These are phyloP conservation scores for Vidua macroura DNA, from an alignment of 2,113 vertebrate species.

Conservation along the genomic window DNA sequence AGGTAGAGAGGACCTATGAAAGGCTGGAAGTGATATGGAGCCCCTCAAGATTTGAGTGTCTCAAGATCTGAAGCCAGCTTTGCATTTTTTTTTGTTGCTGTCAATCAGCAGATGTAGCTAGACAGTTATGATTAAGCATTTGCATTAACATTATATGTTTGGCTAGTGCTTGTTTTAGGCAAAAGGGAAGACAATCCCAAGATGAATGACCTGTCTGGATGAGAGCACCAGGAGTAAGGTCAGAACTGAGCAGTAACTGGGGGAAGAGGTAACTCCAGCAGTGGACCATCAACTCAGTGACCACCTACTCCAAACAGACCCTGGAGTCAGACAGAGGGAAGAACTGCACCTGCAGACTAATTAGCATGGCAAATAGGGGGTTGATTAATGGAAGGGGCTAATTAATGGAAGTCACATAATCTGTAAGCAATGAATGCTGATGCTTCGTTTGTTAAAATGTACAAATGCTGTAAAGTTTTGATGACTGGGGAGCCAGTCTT, in stretches of 20 bases:
- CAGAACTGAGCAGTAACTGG: background rate
- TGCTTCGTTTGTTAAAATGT: background rate
- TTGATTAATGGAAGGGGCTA: background rate
- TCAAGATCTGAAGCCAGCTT: background rate
- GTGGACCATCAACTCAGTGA: background rate
- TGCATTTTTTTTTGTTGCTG: background rate
- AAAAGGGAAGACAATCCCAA: background rate
- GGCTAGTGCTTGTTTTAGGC: background rate
- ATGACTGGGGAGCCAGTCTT: background rate
- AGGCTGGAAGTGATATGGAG: background rate
- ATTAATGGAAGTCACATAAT: background rate
- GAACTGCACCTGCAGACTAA: background rate
- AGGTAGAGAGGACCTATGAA: background rate
- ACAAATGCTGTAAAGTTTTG: background rate
- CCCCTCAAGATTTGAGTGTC: background rate
- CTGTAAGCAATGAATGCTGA: background rate
- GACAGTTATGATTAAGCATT: background rate
- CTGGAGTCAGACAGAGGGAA: background rate
- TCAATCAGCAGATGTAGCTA: background rate
- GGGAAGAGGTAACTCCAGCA: background rate
- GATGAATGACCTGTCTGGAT: background rate
- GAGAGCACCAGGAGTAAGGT: background rate
- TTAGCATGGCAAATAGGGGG: background rate
- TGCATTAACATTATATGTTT: background rate
- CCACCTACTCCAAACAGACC: background rate